These are phyloP conservation scores for Tryphoninae sp. DNA, from an alignment of 2,888 invertebrate species.

Conservation along the genomic window DNA sequence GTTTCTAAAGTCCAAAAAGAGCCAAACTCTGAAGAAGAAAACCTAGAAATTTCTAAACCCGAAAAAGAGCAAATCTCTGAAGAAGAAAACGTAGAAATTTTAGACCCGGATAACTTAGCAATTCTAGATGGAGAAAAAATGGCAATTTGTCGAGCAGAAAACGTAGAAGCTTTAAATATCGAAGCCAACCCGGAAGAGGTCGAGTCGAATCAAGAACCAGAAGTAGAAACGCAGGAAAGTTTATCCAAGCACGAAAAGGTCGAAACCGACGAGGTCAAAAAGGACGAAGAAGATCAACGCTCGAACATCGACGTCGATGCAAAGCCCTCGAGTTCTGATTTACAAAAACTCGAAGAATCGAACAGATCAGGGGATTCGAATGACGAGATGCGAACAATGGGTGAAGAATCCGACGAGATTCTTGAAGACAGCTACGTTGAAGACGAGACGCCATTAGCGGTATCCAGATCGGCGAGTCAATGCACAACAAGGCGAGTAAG, in stretches of 20 bases:
- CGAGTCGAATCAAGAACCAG: neutral
- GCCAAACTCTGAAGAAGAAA: slow-evolving; percentile 58
- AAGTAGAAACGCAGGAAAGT: slow-evolving; percentile 6
- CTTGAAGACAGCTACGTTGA: slow-evolving; percentile 55
- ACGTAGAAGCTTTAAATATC: neutral
- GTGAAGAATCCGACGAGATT: slow-evolving; percentile 46
- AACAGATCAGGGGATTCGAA: slow-evolving; percentile 1
- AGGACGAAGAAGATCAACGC: slow-evolving; percentile 7
- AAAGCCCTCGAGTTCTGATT: neutral
- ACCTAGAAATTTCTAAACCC: slow-evolving; percentile 71
- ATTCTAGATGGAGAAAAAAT: slow-evolving; percentile 16
- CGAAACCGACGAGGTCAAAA: slow-evolving; percentile 26
- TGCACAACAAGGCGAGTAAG: slow-evolving; percentile 66
- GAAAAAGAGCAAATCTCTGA: slow-evolving; percentile 18
- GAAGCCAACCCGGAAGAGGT: neutral
- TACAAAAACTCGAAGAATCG: neutral
- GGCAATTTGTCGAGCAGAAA: neutral
- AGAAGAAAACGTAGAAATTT: neutral
- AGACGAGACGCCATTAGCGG: slow-evolving; percentile 59
- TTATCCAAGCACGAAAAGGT: slow-evolving; percentile 3
- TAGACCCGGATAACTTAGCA: neutral
- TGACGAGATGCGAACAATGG: neutral
- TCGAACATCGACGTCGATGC: neutral
- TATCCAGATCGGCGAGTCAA: slow-evolving; percentile 67
- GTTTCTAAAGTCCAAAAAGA: slow-evolving; percentile 69